Percentiles rank a stretch among this genome's conserved stretches.
Conservation (phyloP, 2,113 vertebrate genomes). For the Leptobrachium ailaonicum region DNA sequence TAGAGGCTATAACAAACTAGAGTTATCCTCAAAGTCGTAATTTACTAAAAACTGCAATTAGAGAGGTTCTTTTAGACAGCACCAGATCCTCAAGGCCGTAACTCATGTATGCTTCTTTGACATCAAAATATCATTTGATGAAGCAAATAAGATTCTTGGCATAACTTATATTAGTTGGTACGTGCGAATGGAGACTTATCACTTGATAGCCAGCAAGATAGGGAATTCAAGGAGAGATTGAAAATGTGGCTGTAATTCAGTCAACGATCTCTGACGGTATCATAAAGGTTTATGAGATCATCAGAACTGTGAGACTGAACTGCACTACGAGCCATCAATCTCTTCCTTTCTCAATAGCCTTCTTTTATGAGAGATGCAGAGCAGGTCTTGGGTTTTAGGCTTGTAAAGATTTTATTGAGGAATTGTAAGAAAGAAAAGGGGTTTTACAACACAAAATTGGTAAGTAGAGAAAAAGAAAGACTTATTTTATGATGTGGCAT, state of each 20-base stretch:
- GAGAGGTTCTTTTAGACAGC: too few species aligned
- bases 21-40: too few species aligned
- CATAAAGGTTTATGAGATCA: conserved; percentile 44
- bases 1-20: too few species aligned
- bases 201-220: conserved; percentile 30
- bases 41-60: too few species aligned
- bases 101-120: too few species aligned
- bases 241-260: conserved; percentile 43
- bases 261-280: conserved; percentile 45
- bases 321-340: conserved; percentile 31
- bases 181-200: conserved; percentile 30
- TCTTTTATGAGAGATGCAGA: conserved; percentile 46
- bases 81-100: too few species aligned
- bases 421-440: conserved; percentile 48
- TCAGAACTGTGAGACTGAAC: conserved; percentile 51
- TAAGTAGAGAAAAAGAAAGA: conserved; percentile 42
- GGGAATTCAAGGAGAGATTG: conserved; percentile 31
- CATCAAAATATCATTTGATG: neutral
- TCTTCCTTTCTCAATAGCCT: conserved; percentile 39
- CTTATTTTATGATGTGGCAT: conserved; percentile 25
- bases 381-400: conserved; percentile 48
- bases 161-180: conserved; percentile 25
- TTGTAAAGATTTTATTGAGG: conserved; percentile 44
- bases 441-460: conserved; percentile 48
- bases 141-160: conserved; percentile 1